Evolutionary conservation across 2,113 vertebrate genomes (phyloP), one percentile per base, ranked within the genome.

Genomic region (Phyllopteryx taeniolatus): DNA sequence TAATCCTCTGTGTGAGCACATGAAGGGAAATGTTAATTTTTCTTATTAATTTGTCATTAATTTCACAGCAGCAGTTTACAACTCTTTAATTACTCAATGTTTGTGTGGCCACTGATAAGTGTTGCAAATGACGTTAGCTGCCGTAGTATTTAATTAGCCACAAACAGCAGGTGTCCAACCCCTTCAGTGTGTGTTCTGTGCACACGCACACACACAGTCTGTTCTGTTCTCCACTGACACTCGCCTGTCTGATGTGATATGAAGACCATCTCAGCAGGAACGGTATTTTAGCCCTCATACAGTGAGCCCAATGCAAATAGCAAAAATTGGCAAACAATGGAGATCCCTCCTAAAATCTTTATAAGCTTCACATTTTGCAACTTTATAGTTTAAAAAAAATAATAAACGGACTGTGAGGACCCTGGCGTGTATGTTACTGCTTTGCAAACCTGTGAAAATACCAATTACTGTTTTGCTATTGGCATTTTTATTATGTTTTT

Each of bases 41-140:
- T 73, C 54, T 39, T 46, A 33, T 88, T 83, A 86, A 91, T 91
- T 88, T 91, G 80, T 86, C 77, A 72, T 90, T 89, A 74, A 90
- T 92, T 89, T 88, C 71, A 85, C 71, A 81, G 79, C 84, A 74
- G 79, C 79, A 78, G 79, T 79, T 65, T 83, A 81, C 77, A 70
- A 83, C 73, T 78, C 78, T 80, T 91, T 92, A 91, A 92, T 93
- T 91, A 90, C 85, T 85, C 87, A 87, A 84, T 90, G 85, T 86
- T 89, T 91, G 89, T 87, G 85, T 81, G 47, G 11, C 82, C 68
- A 56, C 87, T 86, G 91, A 93, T 91, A 92, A 91, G 78, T 87
- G 90, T 91, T 85, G 88, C 89, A 39, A 39, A 90, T 91, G 89
- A 91, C 85, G 89, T 88, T 86, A 83, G 86, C 89, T 80, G 89